phyloP scores from a whole-genome alignment of 2,888 invertebrate genomes.

The Lasioglossum marginatum region DNA sequence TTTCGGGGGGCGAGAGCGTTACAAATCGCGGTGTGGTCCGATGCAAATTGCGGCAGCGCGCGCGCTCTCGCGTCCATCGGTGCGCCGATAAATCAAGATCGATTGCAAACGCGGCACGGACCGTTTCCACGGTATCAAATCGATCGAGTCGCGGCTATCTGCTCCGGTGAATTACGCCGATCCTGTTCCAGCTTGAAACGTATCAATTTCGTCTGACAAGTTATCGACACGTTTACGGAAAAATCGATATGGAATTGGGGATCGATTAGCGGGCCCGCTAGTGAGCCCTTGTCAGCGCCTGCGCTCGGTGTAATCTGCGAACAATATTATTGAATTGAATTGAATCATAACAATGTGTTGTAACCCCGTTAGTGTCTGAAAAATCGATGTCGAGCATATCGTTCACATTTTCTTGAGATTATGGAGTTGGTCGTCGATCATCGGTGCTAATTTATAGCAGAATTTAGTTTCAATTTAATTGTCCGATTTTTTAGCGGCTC shows the following conservation, averaged over 20 bases:
- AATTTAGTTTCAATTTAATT: neutral
- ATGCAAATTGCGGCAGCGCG: slow-evolving; percentile 47
- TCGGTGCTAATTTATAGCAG: neutral
- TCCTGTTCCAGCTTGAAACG: slow-evolving; percentile 31
- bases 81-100: slow-evolving; percentile 55
- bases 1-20: slow-evolving; percentile 26
- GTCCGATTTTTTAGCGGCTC: neutral
- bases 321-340: neutral
- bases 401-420: neutral
- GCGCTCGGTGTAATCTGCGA: neutral
- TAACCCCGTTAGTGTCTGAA: neutral
- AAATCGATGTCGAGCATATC: neutral
- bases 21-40: slow-evolving; percentile 50
- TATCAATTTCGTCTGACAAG: slow-evolving; percentile 46
- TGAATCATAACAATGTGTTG: neutral
- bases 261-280: neutral
- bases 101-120: slow-evolving; percentile 45
- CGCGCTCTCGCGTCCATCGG: slow-evolving; percentile 38
- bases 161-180: slow-evolving; percentile 37
- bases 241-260: neutral
- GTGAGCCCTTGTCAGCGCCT: neutral
- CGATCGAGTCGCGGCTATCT: slow-evolving; percentile 47
- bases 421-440: neutral
- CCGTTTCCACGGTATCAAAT: slow-evolving; percentile 37
- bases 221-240: slow-evolving; percentile 41